A percentile compares a stretch with the other conserved stretches of the same genome.
phyloP scores from a whole-genome alignment of 2,888 invertebrate species.

The Leptinotarsa tumamoca region DNA sequence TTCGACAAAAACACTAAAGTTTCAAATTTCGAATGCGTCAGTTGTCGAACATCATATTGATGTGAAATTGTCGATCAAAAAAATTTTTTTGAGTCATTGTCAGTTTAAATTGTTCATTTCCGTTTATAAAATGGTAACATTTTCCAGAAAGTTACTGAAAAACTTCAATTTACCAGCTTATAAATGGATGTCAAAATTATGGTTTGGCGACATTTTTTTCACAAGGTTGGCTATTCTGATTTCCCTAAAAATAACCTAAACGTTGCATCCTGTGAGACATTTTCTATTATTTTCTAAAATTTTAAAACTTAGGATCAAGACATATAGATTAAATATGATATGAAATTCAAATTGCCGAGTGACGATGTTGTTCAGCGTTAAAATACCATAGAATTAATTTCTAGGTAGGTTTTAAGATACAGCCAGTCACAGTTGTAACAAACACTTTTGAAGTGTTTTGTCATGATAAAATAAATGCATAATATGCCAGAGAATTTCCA shows the following conservation, averaged over 20 bases:
- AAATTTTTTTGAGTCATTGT: neutral
- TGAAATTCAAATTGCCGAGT: neutral
- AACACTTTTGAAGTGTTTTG: conserved; percentile 28
- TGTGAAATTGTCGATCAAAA: neutral
- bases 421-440: conserved; percentile 13
- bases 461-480: conserved; percentile 16
- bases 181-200: conserved; percentile 23
- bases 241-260: conserved; percentile 23
- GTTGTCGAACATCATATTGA: neutral
- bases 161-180: neutral
- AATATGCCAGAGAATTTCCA: neutral
- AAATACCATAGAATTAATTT: conserved; percentile 15
- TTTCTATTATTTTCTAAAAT: conserved; percentile 9
- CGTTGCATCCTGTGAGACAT: conserved; percentile 23
- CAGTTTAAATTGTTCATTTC: neutral
- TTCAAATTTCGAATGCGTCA: conserved; percentile 40
- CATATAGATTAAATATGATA: neutral
- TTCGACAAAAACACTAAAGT: conserved; percentile 42
- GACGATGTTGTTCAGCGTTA: conserved; percentile 14
- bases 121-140: neutral
- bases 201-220: neutral
- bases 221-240: conserved; percentile 20
- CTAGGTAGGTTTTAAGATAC: conserved; percentile 17
- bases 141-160: neutral
- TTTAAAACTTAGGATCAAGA: neutral